Evolutionary conservation across 2,888 invertebrate species (phyloP).

Genomic region (Harpalus rufipes): DNA sequence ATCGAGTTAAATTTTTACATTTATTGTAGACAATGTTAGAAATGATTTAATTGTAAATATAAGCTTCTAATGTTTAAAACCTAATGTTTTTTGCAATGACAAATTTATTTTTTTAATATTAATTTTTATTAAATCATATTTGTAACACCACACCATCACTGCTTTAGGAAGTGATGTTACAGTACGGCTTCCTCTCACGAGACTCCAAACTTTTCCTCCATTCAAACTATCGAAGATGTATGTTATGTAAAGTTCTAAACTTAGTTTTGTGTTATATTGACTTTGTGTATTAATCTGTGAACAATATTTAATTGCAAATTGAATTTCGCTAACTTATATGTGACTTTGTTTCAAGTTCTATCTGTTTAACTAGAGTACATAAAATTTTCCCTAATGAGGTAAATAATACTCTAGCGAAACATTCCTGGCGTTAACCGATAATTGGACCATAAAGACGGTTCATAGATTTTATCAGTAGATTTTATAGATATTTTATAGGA

Average conservation of each 20-base stretch:
- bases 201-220: background rate
- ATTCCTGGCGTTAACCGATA: background rate
- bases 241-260: constrained; percentile 14
- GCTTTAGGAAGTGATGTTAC: constrained; percentile 3
- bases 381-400: constrained; percentile 8
- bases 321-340: background rate
- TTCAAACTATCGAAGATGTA: constrained; percentile 23
- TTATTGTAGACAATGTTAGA: no score
- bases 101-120: no score
- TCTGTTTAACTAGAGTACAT: background rate
- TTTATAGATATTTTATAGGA: constrained; percentile 7
- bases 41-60: no score
- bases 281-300: constrained; percentile 29
- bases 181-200: background rate
- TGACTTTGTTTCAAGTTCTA: constrained; percentile 6
- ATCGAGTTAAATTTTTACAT: no score
- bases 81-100: no score
- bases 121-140: no score
- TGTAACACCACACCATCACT: background rate
- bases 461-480: constrained; percentile 6
- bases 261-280: constrained; percentile 37
- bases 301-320: constrained; percentile 12
- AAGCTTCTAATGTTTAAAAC: no score
- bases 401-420: constrained; percentile 13
- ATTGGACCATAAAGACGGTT: background rate